Conservation (phyloP, 2,888 invertebrate genomes). For the Thecophora atra region DNA sequence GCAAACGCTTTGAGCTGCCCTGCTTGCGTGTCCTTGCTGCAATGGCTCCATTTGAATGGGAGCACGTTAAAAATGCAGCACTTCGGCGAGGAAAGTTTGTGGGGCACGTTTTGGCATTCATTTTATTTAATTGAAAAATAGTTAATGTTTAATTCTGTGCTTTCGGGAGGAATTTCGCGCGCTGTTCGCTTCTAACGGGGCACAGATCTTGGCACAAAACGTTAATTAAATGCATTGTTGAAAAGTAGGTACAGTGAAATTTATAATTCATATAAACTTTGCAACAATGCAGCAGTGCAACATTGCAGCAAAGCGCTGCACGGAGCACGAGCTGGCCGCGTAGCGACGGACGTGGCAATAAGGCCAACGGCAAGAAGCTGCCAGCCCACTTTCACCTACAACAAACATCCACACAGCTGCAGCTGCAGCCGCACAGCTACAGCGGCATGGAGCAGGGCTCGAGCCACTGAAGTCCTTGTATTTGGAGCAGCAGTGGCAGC, state of each 20-base stretch:
- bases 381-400: constrained; percentile 11
- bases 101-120: background rate
- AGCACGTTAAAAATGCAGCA: background rate
- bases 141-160: background rate
- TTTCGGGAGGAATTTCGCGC: background rate
- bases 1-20: no score
- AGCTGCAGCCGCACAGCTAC: constrained; percentile 11
- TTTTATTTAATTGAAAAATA: constrained; percentile 11
- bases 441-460: background rate
- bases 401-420: constrained; percentile 26
- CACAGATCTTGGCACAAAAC: constrained; percentile 23
- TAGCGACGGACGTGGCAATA: background rate
- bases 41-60: background rate
- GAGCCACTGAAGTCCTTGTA: background rate
- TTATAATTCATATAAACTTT: constrained; percentile 19
- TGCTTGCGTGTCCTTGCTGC: no score
- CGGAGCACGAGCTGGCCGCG: background rate
- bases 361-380: constrained; percentile 40
- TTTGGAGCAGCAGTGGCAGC: constrained; percentile 17
- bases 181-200: constrained; percentile 5
- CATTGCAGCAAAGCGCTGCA: background rate
- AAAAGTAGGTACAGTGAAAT: background rate
- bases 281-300: constrained; percentile 16
- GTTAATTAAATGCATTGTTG: constrained; percentile 29
- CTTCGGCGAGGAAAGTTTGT: background rate